Percentiles rank a stretch among this genome's conserved stretches.
phyloP scores from a whole-genome alignment of 2,888 invertebrate genomes.

The Marronus borbonicus region DNA sequence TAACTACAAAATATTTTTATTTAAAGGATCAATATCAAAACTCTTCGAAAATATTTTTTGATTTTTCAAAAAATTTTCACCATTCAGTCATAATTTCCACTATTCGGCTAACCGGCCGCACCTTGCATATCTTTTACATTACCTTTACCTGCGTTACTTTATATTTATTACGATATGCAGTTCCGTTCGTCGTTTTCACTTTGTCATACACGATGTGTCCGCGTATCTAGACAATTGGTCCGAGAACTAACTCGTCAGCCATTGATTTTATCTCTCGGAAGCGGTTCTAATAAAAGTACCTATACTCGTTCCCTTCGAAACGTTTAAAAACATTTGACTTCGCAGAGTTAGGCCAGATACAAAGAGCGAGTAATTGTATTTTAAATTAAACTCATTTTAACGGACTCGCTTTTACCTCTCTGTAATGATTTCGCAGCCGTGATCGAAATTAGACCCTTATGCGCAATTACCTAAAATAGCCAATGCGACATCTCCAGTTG shows the following conservation, averaged over 20 bases:
- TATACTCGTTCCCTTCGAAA: not conserved
- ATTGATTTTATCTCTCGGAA: slow-evolving; percentile 40
- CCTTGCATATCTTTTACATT: not conserved
- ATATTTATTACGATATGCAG: slow-evolving; percentile 21
- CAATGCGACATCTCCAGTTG: not conserved
- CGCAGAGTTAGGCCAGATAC: slow-evolving; percentile 23
- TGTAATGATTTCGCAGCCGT: slow-evolving; percentile 7
- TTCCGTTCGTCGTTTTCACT: not conserved
- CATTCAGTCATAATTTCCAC: too few relatives aligned
- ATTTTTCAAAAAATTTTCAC: too few relatives aligned
- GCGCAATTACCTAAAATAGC: slow-evolving; percentile 13
- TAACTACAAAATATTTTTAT: too few relatives aligned
- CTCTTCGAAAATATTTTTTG: too few relatives aligned
- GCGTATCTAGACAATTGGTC: slow-evolving; percentile 40
- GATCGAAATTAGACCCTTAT: slow-evolving; percentile 4
- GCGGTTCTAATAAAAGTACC: slow-evolving; percentile 36
- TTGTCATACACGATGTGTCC: slow-evolving; percentile 25
- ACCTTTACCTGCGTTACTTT: slow-evolving; percentile 5
- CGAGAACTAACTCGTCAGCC: slow-evolving; percentile 27
- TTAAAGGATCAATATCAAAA: too few relatives aligned
- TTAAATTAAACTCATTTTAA: slow-evolving; percentile 41
- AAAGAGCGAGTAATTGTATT: slow-evolving; percentile 26
- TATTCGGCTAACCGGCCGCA: too few relatives aligned
- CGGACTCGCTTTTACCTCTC: slow-evolving; percentile 5
- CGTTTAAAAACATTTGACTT: slow-evolving; percentile 34